Evolutionary conservation across 2,888 invertebrate species (phyloP).

Genomic region (Plagodis dolabraria): DNA sequence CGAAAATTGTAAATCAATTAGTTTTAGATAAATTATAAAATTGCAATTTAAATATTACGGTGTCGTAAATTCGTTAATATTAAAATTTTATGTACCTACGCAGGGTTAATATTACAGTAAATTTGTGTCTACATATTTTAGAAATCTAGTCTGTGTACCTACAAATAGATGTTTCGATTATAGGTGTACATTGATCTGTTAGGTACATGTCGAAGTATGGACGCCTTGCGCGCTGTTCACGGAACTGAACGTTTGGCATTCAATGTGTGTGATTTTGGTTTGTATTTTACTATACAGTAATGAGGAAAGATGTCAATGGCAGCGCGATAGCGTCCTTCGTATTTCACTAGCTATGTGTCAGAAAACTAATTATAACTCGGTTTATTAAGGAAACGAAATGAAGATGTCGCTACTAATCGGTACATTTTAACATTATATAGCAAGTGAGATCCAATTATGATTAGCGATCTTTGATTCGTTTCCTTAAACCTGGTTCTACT

Average conservation of each 20-base stretch:
- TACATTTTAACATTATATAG: too few species aligned
- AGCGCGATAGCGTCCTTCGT: slow-evolving; percentile 5
- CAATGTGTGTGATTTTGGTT: slow-evolving; percentile 21
- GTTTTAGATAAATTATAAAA: slow-evolving; percentile 41
- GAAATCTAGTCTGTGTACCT: slow-evolving; percentile 18
- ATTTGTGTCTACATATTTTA: slow-evolving; percentile 43
- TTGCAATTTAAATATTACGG: slow-evolving; percentile 47
- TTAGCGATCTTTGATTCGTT: too few species aligned
- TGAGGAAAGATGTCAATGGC: neutral
- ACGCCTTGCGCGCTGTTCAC: slow-evolving; percentile 2
- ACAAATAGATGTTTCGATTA: slow-evolving; percentile 25
- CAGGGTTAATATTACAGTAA: slow-evolving; percentile 53
- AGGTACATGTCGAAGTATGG: neutral
- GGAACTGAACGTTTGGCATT: slow-evolving; percentile 13
- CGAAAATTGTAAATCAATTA: slow-evolving; percentile 44
- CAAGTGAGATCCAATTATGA: too few species aligned
- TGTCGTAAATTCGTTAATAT: slow-evolving; percentile 51
- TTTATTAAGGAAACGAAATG: too few species aligned
- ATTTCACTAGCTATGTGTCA: slow-evolving; percentile 5
- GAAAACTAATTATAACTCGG: slow-evolving; percentile 4
- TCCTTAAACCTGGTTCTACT: too few species aligned
- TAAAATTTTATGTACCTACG: slow-evolving; percentile 49
- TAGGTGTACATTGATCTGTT: slow-evolving; percentile 10
- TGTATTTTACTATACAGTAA: slow-evolving; percentile 25
- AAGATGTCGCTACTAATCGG: too few species aligned